Evolutionary conservation across 2,888 invertebrate species (phyloP).

Genomic region (Mesorhabditis sp.): DNA sequence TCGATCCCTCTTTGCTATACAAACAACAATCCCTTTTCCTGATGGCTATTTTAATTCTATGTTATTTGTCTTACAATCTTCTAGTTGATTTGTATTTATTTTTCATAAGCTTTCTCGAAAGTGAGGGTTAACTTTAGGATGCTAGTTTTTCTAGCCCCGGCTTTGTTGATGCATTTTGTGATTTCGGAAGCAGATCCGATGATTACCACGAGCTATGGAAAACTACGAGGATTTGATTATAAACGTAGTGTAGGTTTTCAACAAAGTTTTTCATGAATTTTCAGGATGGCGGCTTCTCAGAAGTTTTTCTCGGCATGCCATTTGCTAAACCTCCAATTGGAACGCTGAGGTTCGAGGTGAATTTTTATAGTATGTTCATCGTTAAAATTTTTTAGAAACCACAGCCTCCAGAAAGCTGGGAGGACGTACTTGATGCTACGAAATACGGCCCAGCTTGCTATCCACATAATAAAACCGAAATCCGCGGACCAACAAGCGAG

Average conservation of each 20-base stretch:
- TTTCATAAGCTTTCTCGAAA: no score
- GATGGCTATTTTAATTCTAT: no score
- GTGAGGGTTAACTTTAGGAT: no score
- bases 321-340: conserved; percentile 5
- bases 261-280: neutral
- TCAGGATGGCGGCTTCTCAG: neutral
- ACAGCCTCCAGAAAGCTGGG: neutral
- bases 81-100: no score
- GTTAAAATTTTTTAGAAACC: neutral
- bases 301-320: neutral
- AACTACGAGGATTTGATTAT: conserved; percentile 1
- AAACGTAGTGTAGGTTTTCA: neutral
- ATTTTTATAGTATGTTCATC: neutral
- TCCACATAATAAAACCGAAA: neutral
- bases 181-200: neutral
- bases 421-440: neutral
- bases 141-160: no score
- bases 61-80: no score
- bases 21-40: no score
- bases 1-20: no score
- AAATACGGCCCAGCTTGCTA: neutral
- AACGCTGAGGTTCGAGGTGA: neutral
- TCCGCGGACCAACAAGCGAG: neutral
- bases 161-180: no score
- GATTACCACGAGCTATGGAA: neutral